Evolutionary conservation across 2,888 invertebrate genomes (phyloP).

Genomic region (Lumbricus terrestris): DNA sequence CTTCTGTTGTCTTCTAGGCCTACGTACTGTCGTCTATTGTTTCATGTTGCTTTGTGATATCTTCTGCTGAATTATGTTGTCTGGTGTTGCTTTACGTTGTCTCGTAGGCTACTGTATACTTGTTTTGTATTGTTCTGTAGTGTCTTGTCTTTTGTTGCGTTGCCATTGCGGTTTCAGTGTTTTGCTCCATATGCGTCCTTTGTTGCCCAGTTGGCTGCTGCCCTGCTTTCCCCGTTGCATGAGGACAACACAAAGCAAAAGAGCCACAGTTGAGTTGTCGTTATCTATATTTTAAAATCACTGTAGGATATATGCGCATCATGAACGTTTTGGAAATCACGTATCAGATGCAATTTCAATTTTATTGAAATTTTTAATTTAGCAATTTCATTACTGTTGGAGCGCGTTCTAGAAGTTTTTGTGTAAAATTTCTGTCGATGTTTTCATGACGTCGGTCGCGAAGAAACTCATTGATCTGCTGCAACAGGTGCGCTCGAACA

Average conservation of each 20-base stretch:
- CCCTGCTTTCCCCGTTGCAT: not conserved
- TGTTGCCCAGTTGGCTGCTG: not conserved
- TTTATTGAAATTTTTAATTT: not conserved
- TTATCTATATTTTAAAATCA: not conserved
- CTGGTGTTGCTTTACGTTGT: not conserved
- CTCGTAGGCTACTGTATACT: too few species aligned
- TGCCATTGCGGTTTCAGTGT: not conserved
- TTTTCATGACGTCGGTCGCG: not conserved
- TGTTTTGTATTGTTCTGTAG: not conserved
- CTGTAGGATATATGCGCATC: not conserved
- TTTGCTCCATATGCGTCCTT: not conserved
- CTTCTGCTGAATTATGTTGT: too few species aligned
- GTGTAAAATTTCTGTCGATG: not conserved
- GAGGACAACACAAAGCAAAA: not conserved
- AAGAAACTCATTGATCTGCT: not conserved
- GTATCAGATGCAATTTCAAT: not conserved
- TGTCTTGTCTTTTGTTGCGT: not conserved
- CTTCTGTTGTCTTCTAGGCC: not conserved
- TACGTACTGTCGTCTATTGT: too few species aligned
- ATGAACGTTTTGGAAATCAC: not conserved
- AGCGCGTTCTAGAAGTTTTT: not conserved
- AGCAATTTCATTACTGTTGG: not conserved
- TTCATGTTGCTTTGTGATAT: not conserved
- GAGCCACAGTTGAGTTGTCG: too few species aligned
- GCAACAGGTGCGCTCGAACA: not conserved